Conservation (phyloP, 2,888 invertebrate species). For the Drosophila villosipedis region DNA sequence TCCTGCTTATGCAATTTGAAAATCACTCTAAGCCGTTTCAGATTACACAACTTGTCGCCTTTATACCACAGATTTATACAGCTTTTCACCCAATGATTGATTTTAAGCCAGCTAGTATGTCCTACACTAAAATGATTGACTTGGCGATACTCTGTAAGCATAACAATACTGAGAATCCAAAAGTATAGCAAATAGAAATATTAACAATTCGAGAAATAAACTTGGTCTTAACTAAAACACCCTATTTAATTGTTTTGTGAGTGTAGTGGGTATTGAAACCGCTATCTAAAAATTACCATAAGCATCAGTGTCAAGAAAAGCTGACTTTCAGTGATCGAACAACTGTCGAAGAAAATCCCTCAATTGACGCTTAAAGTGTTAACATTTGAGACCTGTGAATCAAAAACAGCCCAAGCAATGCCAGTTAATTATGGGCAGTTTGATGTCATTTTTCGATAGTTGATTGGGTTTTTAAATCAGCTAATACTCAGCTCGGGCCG, state of each 20-base stretch:
- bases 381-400: constrained; percentile 22
- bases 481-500: constrained; percentile 11
- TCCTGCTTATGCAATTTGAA: constrained; percentile 47
- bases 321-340: constrained; percentile 10
- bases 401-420: constrained; percentile 2
- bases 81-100: constrained; percentile 64
- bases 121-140: neutral
- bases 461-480: constrained; percentile 24
- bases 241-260: neutral
- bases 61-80: constrained; percentile 38
- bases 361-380: constrained; percentile 54
- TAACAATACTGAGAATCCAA: accelerated
- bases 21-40: constrained; percentile 39
- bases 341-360: constrained; percentile 53
- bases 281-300: constrained; percentile 58
- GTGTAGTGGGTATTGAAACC: constrained; percentile 25
- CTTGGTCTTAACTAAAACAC: neutral
- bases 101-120: constrained; percentile 24
- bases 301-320: constrained; percentile 39
- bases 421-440: constrained; percentile 61
- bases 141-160: neutral
- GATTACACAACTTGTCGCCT: constrained; percentile 74
- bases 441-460: constrained; percentile 50
- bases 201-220: neutral
- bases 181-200: neutral